Evolutionary conservation across 2,888 invertebrate genomes (phyloP).

Genomic region (Megalurothrips usitatus): DNA sequence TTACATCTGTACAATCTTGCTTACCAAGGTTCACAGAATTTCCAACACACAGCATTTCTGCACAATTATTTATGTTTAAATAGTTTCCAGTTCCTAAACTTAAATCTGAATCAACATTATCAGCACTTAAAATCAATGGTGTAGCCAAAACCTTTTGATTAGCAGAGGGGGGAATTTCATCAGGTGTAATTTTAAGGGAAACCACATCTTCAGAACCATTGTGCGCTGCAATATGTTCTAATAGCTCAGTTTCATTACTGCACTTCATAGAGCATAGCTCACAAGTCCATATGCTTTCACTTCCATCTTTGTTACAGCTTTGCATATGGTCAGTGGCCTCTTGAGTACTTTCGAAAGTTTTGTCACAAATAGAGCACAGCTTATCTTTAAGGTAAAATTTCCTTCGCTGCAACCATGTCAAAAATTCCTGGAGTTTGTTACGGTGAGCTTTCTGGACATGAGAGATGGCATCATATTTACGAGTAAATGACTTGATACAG

Average conservation of each 20-base stretch:
- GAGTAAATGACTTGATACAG: neutral
- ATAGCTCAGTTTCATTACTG: neutral
- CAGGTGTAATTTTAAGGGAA: neutral
- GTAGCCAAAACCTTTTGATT: too few species aligned
- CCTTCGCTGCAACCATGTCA: neutral
- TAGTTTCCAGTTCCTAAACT: too few species aligned
- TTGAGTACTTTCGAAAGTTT: neutral
- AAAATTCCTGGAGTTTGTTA: neutral
- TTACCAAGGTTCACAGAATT: too few species aligned
- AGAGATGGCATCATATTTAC: neutral
- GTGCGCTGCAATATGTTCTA: neutral
- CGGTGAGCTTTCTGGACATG: neutral
- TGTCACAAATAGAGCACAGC: neutral
- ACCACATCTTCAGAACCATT: neutral
- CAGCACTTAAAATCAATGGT: too few species aligned
- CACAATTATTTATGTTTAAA: too few species aligned
- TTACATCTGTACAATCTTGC: too few species aligned
- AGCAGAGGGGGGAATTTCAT: too few species aligned
- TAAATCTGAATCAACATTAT: too few species aligned
- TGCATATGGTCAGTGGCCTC: neutral
- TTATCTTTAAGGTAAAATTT: slow-evolving; percentile 5
- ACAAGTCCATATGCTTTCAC: neutral
- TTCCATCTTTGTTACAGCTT: neutral
- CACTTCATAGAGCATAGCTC: neutral
- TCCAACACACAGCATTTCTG: too few species aligned